phyloP scores from a whole-genome alignment of 2,888 invertebrate species.

The Seira musarum region DNA sequence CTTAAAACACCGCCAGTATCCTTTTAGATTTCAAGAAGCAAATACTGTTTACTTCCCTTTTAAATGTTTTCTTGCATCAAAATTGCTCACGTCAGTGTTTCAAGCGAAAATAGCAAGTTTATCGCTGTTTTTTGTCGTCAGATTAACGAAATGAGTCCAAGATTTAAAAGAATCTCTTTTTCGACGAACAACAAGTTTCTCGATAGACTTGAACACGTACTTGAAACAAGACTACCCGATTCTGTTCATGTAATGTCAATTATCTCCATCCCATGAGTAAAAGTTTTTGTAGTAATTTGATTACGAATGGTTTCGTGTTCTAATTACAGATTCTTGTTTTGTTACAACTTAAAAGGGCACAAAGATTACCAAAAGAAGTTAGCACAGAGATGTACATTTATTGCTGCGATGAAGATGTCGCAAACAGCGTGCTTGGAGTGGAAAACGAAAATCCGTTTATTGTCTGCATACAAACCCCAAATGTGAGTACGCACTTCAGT shows the following conservation, averaged over 20 bases:
- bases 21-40: no score
- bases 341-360: slow-evolving; percentile 2
- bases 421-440: not conserved
- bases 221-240: not conserved
- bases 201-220: not conserved
- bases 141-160: not conserved
- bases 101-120: no score
- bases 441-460: slow-evolving; percentile 25
- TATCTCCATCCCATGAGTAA: not conserved
- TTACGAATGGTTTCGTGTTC: not conserved
- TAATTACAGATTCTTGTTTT: slow-evolving; percentile 23
- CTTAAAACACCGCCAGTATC: no score
- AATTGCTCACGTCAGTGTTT: no score
- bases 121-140: no score
- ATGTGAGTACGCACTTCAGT: not conserved
- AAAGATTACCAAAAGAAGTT: slow-evolving; percentile 7
- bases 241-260: not conserved
- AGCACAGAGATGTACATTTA: slow-evolving; percentile 25
- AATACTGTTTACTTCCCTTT: no score
- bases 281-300: not conserved
- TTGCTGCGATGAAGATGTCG: not conserved
- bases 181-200: not conserved
- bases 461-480: slow-evolving; percentile 29
- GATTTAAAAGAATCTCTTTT: not conserved
- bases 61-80: no score